These are phyloP conservation scores for Taxidea taxus DNA, from an alignment of 2,113 vertebrate genomes.

Conservation along the genomic window DNA sequence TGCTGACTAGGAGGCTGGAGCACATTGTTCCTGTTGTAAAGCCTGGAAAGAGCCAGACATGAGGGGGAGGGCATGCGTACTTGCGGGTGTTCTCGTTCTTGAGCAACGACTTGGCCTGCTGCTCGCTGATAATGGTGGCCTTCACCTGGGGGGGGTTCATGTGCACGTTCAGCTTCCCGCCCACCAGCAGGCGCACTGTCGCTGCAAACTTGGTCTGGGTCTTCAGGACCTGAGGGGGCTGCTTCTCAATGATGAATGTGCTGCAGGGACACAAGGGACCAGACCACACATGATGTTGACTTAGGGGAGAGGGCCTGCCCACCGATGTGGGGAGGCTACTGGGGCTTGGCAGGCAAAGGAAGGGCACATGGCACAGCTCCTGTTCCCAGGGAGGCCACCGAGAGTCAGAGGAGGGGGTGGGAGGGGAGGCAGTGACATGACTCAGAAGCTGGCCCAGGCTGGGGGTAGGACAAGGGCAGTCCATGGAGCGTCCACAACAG, in stretches of 20 bases:
- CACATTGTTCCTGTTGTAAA: background rate
- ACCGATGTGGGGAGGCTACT: background rate
- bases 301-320: background rate
- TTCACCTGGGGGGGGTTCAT: slow-evolving; percentile 99
- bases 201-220: slow-evolving; percentile 98
- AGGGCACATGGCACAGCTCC: rapidly evolving
- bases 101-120: slow-evolving; percentile 92
- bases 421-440: background rate
- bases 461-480: background rate
- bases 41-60: rapidly evolving
- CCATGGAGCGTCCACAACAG: background rate
- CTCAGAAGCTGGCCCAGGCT: background rate
- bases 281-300: background rate
- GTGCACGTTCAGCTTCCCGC: slow-evolving; percentile 96
- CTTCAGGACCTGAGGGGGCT: slow-evolving; percentile 97
- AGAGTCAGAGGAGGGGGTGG: rapidly evolving
- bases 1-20: background rate
- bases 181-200: slow-evolving; percentile 95
- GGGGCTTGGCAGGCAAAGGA: background rate
- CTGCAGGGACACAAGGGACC: slow-evolving; percentile 75
- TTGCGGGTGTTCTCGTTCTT: slow-evolving; percentile 97
- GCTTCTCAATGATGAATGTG: slow-evolving; percentile 99
- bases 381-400: background rate
- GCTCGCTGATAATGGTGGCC: slow-evolving; percentile 98
- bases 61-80: slow-evolving; percentile 82